A percentile compares a stretch with the other conserved stretches of the same genome.
Evolutionary conservation across 2,113 vertebrate species (phyloP).

Genomic region (Ochotona princeps): DNA sequence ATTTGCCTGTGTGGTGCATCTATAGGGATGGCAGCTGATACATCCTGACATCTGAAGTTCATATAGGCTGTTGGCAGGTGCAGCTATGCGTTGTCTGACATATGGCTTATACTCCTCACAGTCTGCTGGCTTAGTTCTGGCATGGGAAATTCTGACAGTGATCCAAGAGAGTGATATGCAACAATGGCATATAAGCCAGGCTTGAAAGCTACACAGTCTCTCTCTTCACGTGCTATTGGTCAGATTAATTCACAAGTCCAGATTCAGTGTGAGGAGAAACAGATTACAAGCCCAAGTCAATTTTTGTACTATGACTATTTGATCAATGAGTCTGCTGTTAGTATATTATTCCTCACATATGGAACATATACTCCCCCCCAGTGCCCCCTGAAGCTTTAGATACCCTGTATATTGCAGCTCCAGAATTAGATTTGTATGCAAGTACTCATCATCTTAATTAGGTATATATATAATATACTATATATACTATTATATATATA

Average conservation of each 20-base stretch:
- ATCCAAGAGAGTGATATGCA: background rate
- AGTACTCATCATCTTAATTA: background rate
- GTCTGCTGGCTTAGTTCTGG: background rate
- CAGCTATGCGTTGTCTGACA: background rate
- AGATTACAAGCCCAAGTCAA: background rate
- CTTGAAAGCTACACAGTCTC: background rate
- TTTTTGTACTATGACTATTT: background rate
- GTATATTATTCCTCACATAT: background rate
- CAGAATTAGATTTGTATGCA: background rate
- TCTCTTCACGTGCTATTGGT: background rate
- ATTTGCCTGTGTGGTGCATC: background rate
- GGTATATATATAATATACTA: background rate
- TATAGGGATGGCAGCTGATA: background rate
- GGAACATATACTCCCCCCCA: background rate
- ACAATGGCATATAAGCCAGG: background rate
- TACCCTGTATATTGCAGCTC: background rate
- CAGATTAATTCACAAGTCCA: background rate
- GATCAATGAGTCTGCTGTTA: background rate
- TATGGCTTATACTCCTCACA: background rate
- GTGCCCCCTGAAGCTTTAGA: too few species aligned
- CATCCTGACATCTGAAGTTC: background rate
- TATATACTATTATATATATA: too few species aligned
- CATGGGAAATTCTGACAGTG: background rate
- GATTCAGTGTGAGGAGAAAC: background rate
- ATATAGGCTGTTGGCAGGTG: background rate